Base-by-base conservation (phyloP, 2,888 invertebrate genomes). In the Lampropteryx suffumata region DNA sequence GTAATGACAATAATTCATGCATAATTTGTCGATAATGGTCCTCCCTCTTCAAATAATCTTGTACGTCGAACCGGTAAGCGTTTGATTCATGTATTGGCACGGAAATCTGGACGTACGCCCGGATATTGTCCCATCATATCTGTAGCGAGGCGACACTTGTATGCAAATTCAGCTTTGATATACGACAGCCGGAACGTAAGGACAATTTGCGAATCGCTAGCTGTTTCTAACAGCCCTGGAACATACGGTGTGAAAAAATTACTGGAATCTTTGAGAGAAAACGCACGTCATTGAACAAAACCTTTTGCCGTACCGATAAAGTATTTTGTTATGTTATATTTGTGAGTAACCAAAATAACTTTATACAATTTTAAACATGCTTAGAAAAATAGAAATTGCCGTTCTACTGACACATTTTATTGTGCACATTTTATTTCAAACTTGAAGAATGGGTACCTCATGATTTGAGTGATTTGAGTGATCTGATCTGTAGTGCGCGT, bases 81-180 rank as follows among this genome's bases (percentile, higher is more conserved):
- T 69, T 62, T 71, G 65, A 66, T 61, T 68, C 65, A 62, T 67
- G 67, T 61, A 68, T 75, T 79, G 80, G 79, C 76, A 74, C 69
- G 61, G 58, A 57, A 62, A 68, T 64, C 73, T 78, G 82, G 79
- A 73, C 64, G 65, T 57, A 55, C 63, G 79, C 78, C 82, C 82
- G 76, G 70, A 76, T 70, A 69, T 71, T 79, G 78, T 78, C 69
- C 68, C 65, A 57, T 59, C 52, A 57, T 57, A 57, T 62, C 50
- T 53, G 41, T 34, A 47, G 46, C 37, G 43, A 36, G 33, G 29
- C 33, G 36, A 27, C 50, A 46, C 39, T 43, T 48, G 41, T 55
- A 55, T 51, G 48, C 41, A 48, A 55, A 55, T 55, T 45, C 44
- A 37, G 41, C 37, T 37, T 48, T 41, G 36, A 52, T 42, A 30